Evolutionary conservation across 2,888 invertebrate genomes (phyloP).

Genomic region (Spisula solida): DNA sequence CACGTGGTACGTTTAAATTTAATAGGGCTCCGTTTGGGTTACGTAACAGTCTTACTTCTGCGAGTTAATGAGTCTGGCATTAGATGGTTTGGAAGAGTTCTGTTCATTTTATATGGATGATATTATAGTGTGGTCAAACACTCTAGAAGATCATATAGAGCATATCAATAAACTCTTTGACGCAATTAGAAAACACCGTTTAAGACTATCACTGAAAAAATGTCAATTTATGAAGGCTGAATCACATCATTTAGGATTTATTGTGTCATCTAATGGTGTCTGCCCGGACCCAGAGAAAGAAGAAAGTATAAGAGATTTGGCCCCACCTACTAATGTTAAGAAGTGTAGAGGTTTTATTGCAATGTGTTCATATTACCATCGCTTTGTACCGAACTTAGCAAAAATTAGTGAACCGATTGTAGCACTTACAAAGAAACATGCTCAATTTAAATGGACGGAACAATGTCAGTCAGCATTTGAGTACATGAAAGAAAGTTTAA

Average conservation of each 20-base stretch:
- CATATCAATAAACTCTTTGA: background rate
- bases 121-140: background rate
- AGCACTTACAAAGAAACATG: background rate
- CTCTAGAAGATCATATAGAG: background rate
- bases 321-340: background rate
- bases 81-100: background rate
- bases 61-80: background rate
- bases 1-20: background rate
- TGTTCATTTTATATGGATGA: background rate
- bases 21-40: background rate
- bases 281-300: background rate
- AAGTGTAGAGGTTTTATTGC: background rate
- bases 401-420: background rate
- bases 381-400: background rate
- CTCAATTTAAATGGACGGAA: background rate
- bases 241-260: background rate
- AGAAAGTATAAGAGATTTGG: background rate
- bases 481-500: conserved; percentile 34
- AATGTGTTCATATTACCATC: background rate
- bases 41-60: background rate
- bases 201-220: background rate
- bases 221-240: background rate
- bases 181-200: background rate
- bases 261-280: background rate
- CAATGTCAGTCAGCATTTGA: conserved; percentile 35